Evolutionary conservation across 2,113 vertebrate genomes (phyloP).

Genomic region (Megalops atlanticus): DNA sequence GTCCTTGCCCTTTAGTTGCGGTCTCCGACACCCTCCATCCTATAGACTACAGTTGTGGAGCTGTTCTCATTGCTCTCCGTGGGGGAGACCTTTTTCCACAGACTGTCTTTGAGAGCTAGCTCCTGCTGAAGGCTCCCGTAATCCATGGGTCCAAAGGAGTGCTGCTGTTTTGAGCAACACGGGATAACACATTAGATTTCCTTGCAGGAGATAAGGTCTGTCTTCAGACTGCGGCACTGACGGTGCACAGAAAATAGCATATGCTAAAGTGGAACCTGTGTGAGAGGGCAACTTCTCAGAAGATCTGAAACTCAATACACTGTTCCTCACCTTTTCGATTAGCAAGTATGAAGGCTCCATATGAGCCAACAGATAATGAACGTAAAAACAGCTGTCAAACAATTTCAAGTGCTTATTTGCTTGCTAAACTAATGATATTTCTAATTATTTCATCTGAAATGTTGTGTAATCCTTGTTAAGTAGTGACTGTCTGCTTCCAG

Average conservation of each 20-base stretch:
- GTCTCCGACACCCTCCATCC: conserved; percentile 88
- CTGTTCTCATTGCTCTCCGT: conserved; percentile 90
- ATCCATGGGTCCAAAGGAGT: conserved; percentile 91
- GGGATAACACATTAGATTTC: conserved; percentile 87
- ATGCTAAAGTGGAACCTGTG: neutral
- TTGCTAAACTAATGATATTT: too few species aligned
- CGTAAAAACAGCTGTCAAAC: too few species aligned
- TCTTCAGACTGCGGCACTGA: too few species aligned
- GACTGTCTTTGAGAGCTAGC: conserved; percentile 95
- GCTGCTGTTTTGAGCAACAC: conserved; percentile 94
- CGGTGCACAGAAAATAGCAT: neutral
- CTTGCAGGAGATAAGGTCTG: too few species aligned
- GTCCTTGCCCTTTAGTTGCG: conserved; percentile 50
- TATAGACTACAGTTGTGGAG: conserved; percentile 98
- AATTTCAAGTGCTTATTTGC: too few species aligned
- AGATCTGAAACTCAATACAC: neutral
- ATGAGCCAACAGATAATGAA: too few species aligned
- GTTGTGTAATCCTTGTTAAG: too few species aligned
- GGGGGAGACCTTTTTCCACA: conserved; percentile 96
- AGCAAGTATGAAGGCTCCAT: neutral
- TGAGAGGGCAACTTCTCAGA: neutral
- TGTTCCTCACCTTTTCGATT: neutral
- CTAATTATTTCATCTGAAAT: too few species aligned
- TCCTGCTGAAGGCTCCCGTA: conserved; percentile 97
- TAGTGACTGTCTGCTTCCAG: too few species aligned